Base-by-base conservation (phyloP, 2,888 invertebrate species). In the Elmis aenea region DNA sequence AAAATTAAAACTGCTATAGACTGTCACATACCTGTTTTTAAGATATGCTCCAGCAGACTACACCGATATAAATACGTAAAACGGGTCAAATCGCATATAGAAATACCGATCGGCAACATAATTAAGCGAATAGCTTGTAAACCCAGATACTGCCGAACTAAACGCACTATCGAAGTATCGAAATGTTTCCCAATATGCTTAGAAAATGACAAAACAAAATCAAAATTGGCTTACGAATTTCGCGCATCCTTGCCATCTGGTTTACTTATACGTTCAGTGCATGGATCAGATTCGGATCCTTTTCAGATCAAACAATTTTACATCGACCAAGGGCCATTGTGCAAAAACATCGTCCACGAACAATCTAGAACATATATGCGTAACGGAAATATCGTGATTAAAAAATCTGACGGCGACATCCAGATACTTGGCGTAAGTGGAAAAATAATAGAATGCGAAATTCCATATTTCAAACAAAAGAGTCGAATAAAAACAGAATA, bases 41-140 rank as follows among this genome's bases (percentile, higher is more conserved):
- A 46, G 29, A 48, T 48, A 12, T 42, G 46, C 22, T 46, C 48
- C 3, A 46, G 40, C 21, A 40, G 18, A 14, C 33, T 48, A 3
- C 48, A 48, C 15, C 38, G 40, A 27, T 36, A 38, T 10, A 31
- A 36, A 18, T 48, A 48, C 20, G 48, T 48, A 4, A 46, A 42
- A 27, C 26, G 48, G 5, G 22, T 46, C 1, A 48, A 48, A 24
- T 42, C 48, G 6, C 28, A 24, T n/a, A 13, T 48, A 3, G 29
- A 34, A 10, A 32, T 45, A 15, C 42, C 31, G 21, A 22, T 42
- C n/a, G 39, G 31, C 5, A 21, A 29, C 2, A 26, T 39, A 14
- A 18, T 46, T n/a, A 42, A 42, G 27, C 26, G 46, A 10, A 13
- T 48, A 8, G 5, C 26, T 3, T 35, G 27, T 9, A 46, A 40